Percentiles rank a stretch among this genome's conserved stretches.
Evolutionary conservation across 2,113 vertebrate genomes (phyloP).

Genomic region (Muscicapa adusta): DNA sequence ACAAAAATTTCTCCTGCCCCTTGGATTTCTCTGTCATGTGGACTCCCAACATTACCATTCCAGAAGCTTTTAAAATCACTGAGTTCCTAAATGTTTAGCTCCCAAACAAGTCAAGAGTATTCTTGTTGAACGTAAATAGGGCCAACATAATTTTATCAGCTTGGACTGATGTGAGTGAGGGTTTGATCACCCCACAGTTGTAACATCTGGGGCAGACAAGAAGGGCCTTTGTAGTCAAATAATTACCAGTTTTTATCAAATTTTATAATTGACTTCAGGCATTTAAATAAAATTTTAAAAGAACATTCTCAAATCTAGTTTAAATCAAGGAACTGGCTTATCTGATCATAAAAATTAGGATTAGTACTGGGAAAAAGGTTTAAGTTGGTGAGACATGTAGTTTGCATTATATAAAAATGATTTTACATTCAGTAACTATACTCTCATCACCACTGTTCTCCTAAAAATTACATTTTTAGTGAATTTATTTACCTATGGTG

Average conservation of each 20-base stretch:
- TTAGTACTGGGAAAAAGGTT: background rate
- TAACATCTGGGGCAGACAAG: background rate
- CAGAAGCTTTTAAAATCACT: background rate
- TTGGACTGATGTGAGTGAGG: background rate
- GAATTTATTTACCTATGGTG: background rate
- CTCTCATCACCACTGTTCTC: background rate
- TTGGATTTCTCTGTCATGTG: background rate
- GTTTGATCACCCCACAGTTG: background rate
- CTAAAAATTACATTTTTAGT: background rate
- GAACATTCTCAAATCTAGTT: background rate
- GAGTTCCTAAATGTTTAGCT: background rate
- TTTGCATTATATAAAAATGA: background rate
- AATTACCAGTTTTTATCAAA: background rate
- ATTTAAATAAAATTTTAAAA: background rate
- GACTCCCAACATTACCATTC: background rate
- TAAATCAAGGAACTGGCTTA: background rate
- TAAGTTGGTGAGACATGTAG: background rate
- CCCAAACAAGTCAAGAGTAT: background rate
- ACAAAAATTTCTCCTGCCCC: background rate
- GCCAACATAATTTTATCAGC: background rate
- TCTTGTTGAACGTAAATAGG: fast-evolving
- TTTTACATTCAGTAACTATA: background rate
- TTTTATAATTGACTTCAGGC: background rate
- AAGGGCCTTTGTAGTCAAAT: background rate
- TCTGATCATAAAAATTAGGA: background rate